phyloP scores from a whole-genome alignment of 2,113 vertebrate genomes.

The Calyptommatus sinebrachiatus region DNA sequence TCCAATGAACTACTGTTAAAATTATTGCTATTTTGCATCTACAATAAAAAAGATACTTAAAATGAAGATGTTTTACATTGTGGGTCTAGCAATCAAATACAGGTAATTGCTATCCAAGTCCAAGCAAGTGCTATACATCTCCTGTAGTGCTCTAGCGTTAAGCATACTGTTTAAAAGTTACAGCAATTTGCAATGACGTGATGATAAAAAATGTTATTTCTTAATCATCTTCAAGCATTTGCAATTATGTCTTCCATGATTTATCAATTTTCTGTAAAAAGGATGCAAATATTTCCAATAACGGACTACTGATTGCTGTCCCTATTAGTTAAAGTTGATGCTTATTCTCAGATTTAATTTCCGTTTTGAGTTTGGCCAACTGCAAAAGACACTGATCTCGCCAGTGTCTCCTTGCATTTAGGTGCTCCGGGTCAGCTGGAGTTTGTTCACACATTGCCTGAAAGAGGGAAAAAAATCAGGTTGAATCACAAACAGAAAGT shows the following conservation, averaged over 20 bases:
- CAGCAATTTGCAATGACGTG: background rate
- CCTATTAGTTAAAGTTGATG: slow-evolving; percentile 22
- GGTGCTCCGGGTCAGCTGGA: slow-evolving; percentile 75
- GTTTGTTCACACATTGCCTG: slow-evolving; percentile 84
- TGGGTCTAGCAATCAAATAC: background rate
- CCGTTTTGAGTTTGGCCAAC: slow-evolving; percentile 83
- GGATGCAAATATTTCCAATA: background rate
- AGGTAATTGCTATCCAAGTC: background rate
- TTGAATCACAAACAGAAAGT: background rate
- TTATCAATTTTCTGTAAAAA: background rate
- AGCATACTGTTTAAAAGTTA: background rate
- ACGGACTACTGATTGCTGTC: slow-evolving; percentile 35
- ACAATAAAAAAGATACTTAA: background rate
- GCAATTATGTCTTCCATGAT: slow-evolving; percentile 24
- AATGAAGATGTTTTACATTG: background rate
- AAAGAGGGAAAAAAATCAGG: slow-evolving; percentile 30
- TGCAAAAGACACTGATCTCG: slow-evolving; percentile 83
- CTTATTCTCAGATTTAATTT: slow-evolving; percentile 62
- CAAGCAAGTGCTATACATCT: background rate
- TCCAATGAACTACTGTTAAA: slow-evolving; percentile 36
- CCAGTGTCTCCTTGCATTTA: slow-evolving; percentile 80
- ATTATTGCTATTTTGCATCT: background rate
- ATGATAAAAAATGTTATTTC: background rate
- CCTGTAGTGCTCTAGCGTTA: background rate
- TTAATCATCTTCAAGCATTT: slow-evolving; percentile 27